These are phyloP conservation scores for Tringa solitaria DNA, from an alignment of 2,113 vertebrate genomes.

Conservation along the genomic window DNA sequence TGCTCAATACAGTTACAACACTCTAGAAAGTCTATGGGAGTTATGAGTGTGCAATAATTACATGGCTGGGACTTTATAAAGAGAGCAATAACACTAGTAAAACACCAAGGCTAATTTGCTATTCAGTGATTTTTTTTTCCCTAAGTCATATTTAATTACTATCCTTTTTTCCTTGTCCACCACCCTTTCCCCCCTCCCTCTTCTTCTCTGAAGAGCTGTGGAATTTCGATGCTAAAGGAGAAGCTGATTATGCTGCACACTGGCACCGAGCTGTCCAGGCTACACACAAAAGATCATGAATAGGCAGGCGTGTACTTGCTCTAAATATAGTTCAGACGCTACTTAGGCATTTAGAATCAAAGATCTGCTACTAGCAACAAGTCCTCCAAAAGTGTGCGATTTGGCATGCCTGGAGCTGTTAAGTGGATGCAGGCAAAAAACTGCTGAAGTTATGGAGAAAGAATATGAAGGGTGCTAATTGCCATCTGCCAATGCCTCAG, in stretches of 20 bases:
- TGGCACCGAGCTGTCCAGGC: conserved; percentile 49
- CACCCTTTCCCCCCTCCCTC: neutral
- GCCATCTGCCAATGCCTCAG: conserved; percentile 67
- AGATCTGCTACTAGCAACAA: conserved; percentile 73
- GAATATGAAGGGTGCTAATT: conserved; percentile 67
- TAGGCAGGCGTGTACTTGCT: conserved; percentile 66
- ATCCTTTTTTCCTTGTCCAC: conserved; percentile 34
- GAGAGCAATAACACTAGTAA: conserved; percentile 6
- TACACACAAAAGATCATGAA: conserved; percentile 62
- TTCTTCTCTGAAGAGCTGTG: conserved; percentile 44
- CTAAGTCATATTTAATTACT: conserved; percentile 62
- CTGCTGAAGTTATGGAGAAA: conserved; percentile 63
- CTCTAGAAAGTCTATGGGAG: conserved; percentile 11
- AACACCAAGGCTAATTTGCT: conserved; percentile 47
- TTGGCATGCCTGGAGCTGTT: conserved; percentile 70
- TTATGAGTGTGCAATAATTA: conserved; percentile 35
- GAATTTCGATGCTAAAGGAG: conserved; percentile 30
- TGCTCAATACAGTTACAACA: neutral
- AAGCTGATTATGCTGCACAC: conserved; percentile 31
- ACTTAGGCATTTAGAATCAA: conserved; percentile 67
- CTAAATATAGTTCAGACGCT: conserved; percentile 68
- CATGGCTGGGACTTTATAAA: neutral
- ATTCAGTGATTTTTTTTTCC: conserved; percentile 14
- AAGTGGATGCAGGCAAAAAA: conserved; percentile 72
- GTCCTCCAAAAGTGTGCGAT: conserved; percentile 65